Percentiles rank a stretch among this genome's conserved stretches.
These are phyloP conservation scores for Rhagium mordax DNA, from an alignment of 2,888 invertebrate genomes.

Conservation along the genomic window DNA sequence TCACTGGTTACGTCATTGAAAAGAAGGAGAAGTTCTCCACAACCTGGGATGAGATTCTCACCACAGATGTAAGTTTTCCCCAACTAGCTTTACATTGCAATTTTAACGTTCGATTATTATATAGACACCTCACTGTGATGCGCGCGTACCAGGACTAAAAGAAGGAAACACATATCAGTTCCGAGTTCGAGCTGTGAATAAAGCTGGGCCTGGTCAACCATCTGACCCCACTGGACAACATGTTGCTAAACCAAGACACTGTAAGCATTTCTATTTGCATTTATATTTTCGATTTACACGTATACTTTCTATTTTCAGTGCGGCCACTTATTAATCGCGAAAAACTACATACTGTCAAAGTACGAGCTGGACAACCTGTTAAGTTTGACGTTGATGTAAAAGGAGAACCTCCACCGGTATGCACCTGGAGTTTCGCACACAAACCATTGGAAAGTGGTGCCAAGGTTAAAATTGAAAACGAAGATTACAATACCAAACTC, in stretches of 20 bases:
- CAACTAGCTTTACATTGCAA: background rate
- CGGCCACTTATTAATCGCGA: slow-evolving; percentile 97
- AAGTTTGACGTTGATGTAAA: slow-evolving; percentile 95
- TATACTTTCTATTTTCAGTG: slow-evolving; percentile 82
- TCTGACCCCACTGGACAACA: slow-evolving; percentile 92
- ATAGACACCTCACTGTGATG: slow-evolving; percentile 83
- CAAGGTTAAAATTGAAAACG: slow-evolving; percentile 86
- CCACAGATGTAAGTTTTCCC: slow-evolving; percentile 75
- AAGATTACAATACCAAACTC: slow-evolving; percentile 93
- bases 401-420: slow-evolving; percentile 96
- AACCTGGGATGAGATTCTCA: slow-evolving; percentile 86
- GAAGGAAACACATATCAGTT: slow-evolving; percentile 97
- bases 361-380: slow-evolving; percentile 91
- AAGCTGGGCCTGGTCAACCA: slow-evolving; percentile 94
- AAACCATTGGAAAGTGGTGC: slow-evolving; percentile 80
- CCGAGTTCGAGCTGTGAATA: slow-evolving; percentile 94
- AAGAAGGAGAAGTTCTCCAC: slow-evolving; percentile 87
- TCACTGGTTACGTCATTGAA: slow-evolving; percentile 90
- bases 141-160: slow-evolving; percentile 87
- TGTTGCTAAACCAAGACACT: slow-evolving; percentile 87
- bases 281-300: too few relatives aligned
- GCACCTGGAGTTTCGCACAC: slow-evolving; percentile 84
- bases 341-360: slow-evolving; percentile 89
- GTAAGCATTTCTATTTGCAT: slow-evolving; percentile 73
- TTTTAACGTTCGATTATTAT: background rate